Conservation (phyloP, 2,113 vertebrate species). For the Pangasianodon gigas region DNA sequence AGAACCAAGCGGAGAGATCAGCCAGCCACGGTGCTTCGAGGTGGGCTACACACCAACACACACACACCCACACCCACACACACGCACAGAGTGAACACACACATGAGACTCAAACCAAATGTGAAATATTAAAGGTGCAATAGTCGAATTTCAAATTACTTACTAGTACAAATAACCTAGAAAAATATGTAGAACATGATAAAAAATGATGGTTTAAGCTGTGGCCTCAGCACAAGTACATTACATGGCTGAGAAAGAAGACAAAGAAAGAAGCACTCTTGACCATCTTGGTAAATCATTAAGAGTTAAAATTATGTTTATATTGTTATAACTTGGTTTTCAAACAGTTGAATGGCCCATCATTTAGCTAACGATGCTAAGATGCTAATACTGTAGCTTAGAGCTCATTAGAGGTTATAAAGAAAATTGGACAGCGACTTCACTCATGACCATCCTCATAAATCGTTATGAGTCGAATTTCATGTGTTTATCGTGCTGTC, state of each 20-base stretch:
- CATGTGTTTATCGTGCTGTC: too few species aligned
- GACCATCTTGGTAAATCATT: too few species aligned
- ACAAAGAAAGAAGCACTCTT: too few species aligned
- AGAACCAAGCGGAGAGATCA: constrained; percentile 86
- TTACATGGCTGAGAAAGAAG: too few species aligned
- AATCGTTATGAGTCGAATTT: too few species aligned
- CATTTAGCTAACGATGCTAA: background rate
- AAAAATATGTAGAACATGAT: background rate
- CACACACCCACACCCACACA: background rate
- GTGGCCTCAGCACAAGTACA: too few species aligned
- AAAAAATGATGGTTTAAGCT: background rate
- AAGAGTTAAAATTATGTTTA: too few species aligned
- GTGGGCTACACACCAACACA: constrained; percentile 78
- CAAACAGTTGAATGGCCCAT: background rate
- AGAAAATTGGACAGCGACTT: too few species aligned
- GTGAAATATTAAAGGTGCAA: background rate
- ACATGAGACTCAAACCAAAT: background rate
- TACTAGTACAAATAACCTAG: background rate
- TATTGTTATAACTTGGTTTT: background rate
- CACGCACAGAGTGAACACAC: background rate
- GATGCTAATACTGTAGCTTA: background rate
- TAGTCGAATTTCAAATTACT: background rate
- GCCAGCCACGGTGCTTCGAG: constrained; percentile 83
- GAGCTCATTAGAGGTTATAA: background rate
- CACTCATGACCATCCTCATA: too few species aligned